Percentiles rank a stretch among this genome's conserved stretches.
Conservation (phyloP, 2,113 vertebrate species). For the Herpetotheres cachinnans region DNA sequence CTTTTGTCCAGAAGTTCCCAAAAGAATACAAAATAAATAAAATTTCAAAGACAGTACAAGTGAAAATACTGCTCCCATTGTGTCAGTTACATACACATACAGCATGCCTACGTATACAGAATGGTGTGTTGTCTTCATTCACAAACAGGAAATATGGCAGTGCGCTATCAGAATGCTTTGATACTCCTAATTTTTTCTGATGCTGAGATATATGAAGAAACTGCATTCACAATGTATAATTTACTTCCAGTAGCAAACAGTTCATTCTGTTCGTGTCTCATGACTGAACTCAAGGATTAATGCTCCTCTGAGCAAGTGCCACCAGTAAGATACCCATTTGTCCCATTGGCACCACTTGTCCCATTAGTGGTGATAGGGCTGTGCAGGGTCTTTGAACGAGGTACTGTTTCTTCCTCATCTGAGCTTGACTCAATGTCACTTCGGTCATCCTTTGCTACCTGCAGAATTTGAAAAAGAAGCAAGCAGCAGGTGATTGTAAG, state of each 20-base stretch:
- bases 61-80: constrained; percentile 84
- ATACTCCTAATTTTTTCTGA: constrained; percentile 76
- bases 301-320: constrained; percentile 85
- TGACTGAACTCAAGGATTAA: constrained; percentile 69
- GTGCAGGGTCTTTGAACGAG: constrained; percentile 80
- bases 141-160: constrained; percentile 80
- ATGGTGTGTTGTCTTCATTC: constrained; percentile 81
- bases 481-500: neutral
- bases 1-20: constrained; percentile 75
- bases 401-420: constrained; percentile 87
- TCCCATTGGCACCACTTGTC: constrained; percentile 85
- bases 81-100: constrained; percentile 79
- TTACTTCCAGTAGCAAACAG: constrained; percentile 84
- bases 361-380: constrained; percentile 82
- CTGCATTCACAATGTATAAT: constrained; percentile 81
- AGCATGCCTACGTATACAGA: constrained; percentile 86
- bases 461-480: constrained; percentile 8
- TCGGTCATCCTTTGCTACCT: constrained; percentile 94
- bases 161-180: constrained; percentile 78
- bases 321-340: constrained; percentile 90
- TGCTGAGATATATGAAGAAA: constrained; percentile 76
- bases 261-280: constrained; percentile 76
- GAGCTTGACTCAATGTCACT: constrained; percentile 97
- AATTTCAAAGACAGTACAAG: constrained; percentile 80
- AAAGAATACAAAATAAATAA: constrained; percentile 88